Evolutionary conservation across 2,888 invertebrate species (phyloP).

Genomic region (Drosophila pseudotalamancana): DNA sequence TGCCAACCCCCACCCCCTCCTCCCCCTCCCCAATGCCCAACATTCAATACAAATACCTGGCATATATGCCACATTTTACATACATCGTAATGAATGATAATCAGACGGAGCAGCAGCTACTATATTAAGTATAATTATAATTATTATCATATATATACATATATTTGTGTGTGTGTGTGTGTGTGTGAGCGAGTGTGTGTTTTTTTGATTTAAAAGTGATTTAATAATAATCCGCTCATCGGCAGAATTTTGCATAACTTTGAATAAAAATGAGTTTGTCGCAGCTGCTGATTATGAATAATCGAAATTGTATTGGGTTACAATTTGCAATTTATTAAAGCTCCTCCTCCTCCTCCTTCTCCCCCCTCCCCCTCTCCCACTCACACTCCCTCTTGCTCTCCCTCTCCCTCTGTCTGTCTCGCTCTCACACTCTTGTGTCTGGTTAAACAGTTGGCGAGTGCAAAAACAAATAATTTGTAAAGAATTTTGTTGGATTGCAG

Average conservation of each 20-base stretch:
- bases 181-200: too few species aligned
- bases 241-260: constrained; percentile 14
- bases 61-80: background rate
- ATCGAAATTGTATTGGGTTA: constrained; percentile 1
- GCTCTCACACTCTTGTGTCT: constrained; percentile 4
- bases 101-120: background rate
- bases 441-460: constrained; percentile 19
- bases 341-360: background rate
- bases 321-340: constrained; percentile 9
- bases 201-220: constrained; percentile 13
- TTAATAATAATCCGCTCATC: constrained; percentile 26
- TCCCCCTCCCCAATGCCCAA: too few species aligned
- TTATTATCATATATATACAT: constrained; percentile 2
- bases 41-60: too few species aligned
- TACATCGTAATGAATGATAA: constrained; percentile 2
- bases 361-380: background rate
- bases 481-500: background rate
- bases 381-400: background rate
- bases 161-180: background rate
- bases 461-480: background rate
- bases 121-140: constrained; percentile 30
- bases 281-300: constrained; percentile 9
- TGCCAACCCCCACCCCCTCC: background rate
- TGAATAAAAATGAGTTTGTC: constrained; percentile 7
- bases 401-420: background rate